A percentile compares a stretch with the other conserved stretches of the same genome.
Conservation (phyloP, 2,888 invertebrate species). For the Caenorhabditis virilis region DNA sequence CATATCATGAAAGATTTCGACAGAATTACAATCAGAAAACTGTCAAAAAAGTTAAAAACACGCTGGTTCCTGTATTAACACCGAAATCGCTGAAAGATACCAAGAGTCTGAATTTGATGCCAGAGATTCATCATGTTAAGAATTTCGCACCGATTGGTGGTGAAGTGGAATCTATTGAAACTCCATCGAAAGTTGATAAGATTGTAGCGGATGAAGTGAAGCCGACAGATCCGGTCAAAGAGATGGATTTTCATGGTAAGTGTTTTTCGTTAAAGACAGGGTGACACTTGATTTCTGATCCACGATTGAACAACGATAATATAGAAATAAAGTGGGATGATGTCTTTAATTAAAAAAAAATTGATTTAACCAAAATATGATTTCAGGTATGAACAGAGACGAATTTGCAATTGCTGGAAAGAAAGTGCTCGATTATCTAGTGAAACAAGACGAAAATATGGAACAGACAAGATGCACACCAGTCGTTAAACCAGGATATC, state of each 20-base stretch:
- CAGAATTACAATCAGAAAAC: constrained; percentile 1
- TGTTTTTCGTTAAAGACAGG: too few relatives aligned
- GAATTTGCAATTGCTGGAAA: constrained; percentile 22
- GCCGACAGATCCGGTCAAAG: too few relatives aligned
- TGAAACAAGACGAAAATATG: constrained; percentile 28
- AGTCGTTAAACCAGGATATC: constrained; percentile 30
- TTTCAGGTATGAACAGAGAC: constrained; percentile 19
- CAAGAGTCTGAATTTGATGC: constrained; percentile 19
- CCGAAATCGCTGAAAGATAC: too few relatives aligned
- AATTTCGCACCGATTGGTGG: constrained; percentile 23
- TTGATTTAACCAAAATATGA: too few relatives aligned
- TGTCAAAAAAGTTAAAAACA: too few relatives aligned
- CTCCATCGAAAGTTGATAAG: background rate
- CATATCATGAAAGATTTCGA: constrained; percentile 25
- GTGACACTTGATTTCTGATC: too few relatives aligned
- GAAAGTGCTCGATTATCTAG: constrained; percentile 29
- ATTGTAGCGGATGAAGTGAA: background rate
- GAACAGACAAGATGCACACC: constrained; percentile 19
- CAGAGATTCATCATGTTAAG: constrained; percentile 26
- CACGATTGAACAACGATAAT: too few relatives aligned
- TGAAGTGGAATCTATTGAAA: constrained; percentile 13
- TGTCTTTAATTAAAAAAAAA: constrained; percentile 7
- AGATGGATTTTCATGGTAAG: too few relatives aligned
- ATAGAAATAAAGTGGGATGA: background rate
- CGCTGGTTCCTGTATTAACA: too few relatives aligned